Conservation (phyloP, 2,797 vertebrate species). For the Cuculus canorus region DNA sequence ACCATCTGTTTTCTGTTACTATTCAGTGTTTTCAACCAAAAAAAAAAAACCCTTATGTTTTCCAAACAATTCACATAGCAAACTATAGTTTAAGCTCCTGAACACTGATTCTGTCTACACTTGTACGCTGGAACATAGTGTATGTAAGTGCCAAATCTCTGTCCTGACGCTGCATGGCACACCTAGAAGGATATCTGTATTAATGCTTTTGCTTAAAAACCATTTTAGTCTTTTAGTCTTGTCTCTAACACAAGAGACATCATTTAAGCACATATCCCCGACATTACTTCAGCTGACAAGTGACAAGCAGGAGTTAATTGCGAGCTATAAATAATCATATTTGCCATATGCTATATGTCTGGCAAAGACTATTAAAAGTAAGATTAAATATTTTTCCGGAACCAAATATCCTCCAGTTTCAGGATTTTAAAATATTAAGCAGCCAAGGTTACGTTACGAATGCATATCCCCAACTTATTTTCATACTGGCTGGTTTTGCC, state of each 20-base stretch:
- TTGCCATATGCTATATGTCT: conserved; percentile 36
- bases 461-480: background rate
- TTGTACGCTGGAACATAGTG: background rate
- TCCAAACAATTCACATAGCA: background rate
- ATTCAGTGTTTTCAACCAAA: background rate
- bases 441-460: background rate
- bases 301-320: conserved; percentile 26
- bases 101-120: background rate
- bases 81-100: background rate
- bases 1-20: background rate
- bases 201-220: background rate
- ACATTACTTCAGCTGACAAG: conserved; percentile 25
- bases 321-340: conserved; percentile 37
- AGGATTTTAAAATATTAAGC: conserved; percentile 45
- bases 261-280: background rate
- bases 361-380: background rate
- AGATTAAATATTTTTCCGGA: conserved; percentile 39
- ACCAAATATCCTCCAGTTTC: background rate
- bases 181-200: background rate
- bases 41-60: background rate
- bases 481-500: background rate
- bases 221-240: no score
- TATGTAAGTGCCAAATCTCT: background rate
- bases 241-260: background rate
- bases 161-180: background rate